These are phyloP conservation scores for Myotis vivesi DNA, from an alignment of 2,797 vertebrate species.

Conservation along the genomic window DNA sequence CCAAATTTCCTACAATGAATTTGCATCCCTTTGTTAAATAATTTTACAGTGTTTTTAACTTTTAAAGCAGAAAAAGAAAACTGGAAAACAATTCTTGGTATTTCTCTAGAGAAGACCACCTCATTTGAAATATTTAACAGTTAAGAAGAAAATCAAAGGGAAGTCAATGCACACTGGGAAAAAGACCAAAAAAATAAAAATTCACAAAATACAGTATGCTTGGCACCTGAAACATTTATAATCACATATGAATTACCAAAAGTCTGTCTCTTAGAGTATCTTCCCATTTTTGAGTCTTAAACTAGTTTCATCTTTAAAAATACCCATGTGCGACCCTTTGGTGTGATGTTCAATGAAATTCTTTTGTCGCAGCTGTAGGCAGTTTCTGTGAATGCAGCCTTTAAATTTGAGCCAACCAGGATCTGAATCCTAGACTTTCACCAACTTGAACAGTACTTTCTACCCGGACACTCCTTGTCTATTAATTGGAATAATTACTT, in stretches of 20 bases:
- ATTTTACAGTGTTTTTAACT: background rate
- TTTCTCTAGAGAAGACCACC: background rate
- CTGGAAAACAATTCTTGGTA: background rate
- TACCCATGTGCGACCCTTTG: background rate
- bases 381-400: background rate
- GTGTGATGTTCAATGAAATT: background rate
- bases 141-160: slow-evolving; percentile 11
- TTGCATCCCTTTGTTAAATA: background rate
- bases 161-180: background rate
- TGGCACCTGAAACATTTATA: background rate
- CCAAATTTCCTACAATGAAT: background rate
- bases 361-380: background rate
- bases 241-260: background rate
- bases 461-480: background rate
- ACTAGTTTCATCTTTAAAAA: background rate
- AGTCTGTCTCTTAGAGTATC: background rate
- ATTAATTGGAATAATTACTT: background rate
- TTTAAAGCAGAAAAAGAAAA: slow-evolving; percentile 4
- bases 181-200: background rate
- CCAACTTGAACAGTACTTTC: background rate
- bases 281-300: background rate
- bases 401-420: background rate
- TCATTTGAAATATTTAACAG: slow-evolving; percentile 3
- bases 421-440: background rate
- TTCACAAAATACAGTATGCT: background rate